Base-by-base conservation (phyloP, 2,113 vertebrate species). In the Megaleporinus macrocephalus region DNA sequence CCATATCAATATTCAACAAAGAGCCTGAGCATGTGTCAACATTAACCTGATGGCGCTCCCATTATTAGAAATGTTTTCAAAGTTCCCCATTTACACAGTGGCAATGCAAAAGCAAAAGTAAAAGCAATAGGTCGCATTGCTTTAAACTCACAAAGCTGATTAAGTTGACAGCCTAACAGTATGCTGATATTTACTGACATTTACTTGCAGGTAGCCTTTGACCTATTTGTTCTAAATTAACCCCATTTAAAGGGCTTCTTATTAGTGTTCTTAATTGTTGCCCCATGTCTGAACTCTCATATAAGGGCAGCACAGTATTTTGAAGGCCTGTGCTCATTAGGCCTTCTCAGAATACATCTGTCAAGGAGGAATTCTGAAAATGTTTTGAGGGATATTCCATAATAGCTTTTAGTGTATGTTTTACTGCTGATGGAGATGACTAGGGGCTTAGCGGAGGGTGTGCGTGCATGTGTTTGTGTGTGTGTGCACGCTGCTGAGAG, bases 321-420 rank as follows among this genome's bases (percentile, higher is more conserved):
- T 13, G 3, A 61, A 18, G 1, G 29, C 78, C n/a, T 57, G 44
- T 78, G 73, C 49, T 81, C 66, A 79, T 82, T 59, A 51, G 11
- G 80, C 20, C 74, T 65, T 80, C 62, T 61, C 51, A 62, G 72
- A 71, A 65, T 86, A 70, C 4, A 79, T 87, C 84, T 85, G 74
- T 85, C 89, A 88, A 74, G n/a, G 3, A 55, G 83, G 80, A 81
- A 84, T 89, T 76, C 61, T 70, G 30, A 81, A 73, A 74, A 86
- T 81, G 80, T 84, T 89, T 80, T 78, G 55, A 20, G 85, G 78
- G 85, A 89, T 86, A 77, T 82, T 84, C 76, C 72, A 24, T 85
- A 82, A 88, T 73, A 73, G 82, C 73, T 79, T 73, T 80, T 27
- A 0, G 81, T 41, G 6, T 73, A 65, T 86, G 75, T 75, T 82